phyloP scores from a whole-genome alignment of 1,140 invertebrate species.

The Orussus abietinus region DNA sequence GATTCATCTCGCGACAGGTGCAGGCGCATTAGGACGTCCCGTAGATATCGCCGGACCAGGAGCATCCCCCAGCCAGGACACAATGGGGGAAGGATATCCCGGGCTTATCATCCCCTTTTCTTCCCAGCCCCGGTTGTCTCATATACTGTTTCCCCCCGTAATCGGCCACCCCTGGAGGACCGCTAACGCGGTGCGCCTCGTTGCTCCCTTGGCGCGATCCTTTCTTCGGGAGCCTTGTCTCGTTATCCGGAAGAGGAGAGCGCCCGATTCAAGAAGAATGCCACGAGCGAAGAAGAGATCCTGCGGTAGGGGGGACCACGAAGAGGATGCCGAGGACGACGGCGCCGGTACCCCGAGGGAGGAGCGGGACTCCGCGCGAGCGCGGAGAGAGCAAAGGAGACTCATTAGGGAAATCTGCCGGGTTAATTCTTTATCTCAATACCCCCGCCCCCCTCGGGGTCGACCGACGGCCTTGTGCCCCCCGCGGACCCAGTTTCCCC shows the following conservation, averaged over 20 bases:
- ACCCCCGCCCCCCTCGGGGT: constrained; percentile 7
- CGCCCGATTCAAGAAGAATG: neutral
- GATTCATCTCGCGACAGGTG: too few relatives aligned
- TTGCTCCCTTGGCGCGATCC: constrained; percentile 10
- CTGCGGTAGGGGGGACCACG: too few relatives aligned
- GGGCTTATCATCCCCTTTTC: constrained; percentile 20
- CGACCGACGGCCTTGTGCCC: too few relatives aligned
- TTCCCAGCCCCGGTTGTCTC: constrained; percentile 19
- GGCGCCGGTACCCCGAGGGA: too few relatives aligned
- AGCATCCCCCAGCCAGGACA: too few relatives aligned
- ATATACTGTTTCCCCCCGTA: constrained; percentile 4
- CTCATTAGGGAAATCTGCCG: constrained; percentile 30
- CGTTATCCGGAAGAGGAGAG: neutral
- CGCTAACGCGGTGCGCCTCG: constrained; percentile 13
- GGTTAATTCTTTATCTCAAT: constrained; percentile 29
- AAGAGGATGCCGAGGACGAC: too few relatives aligned
- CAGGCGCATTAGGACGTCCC: too few relatives aligned
- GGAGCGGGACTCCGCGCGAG: too few relatives aligned
- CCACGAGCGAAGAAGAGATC: too few relatives aligned
- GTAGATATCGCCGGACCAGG: too few relatives aligned
- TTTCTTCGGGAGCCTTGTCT: constrained; percentile 15
- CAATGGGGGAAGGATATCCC: constrained; percentile 1
- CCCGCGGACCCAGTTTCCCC: too few relatives aligned
- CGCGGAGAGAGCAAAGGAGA: neutral
- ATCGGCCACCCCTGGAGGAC: constrained; percentile 3